A percentile compares a stretch with the other conserved stretches of the same genome.
These are phyloP conservation scores for Drosophila monieri DNA, from an alignment of 2,888 invertebrate genomes.

Conservation along the genomic window DNA sequence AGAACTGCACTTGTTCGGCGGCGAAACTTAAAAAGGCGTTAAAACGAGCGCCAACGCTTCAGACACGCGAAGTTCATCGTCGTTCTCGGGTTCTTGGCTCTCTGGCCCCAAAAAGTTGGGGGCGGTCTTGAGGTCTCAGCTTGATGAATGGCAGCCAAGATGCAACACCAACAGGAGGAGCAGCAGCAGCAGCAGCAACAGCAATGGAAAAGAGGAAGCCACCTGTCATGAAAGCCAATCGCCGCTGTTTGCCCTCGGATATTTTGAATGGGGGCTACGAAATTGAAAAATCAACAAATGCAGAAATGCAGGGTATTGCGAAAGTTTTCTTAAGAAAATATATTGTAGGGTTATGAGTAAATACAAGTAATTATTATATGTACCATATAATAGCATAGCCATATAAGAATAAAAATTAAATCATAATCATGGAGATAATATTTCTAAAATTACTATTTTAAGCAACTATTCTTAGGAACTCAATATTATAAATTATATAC, in stretches of 20 bases:
- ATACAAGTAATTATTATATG: no score
- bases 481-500: no score
- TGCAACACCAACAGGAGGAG: conserved; percentile 30
- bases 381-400: no score
- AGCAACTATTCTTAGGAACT: no score
- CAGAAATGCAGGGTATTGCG: not conserved
- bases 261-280: conserved; percentile 30
- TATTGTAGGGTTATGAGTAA: not conserved
- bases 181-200: conserved; percentile 26
- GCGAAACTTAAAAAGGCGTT: conserved; percentile 79
- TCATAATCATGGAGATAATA: no score
- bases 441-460: no score
- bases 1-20: conserved; percentile 79
- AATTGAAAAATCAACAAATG: conserved; percentile 49
- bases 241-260: conserved; percentile 42
- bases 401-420: no score
- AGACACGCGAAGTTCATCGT: conserved; percentile 64
- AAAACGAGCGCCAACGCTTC: conserved; percentile 72
- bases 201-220: conserved; percentile 47
- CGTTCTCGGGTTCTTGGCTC: conserved; percentile 20
- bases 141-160: conserved; percentile 47
- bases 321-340: not conserved
- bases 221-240: conserved; percentile 47
- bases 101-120: conserved; percentile 46
- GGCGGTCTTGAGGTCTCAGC: conserved; percentile 26